Evolutionary conservation across 2,113 vertebrate genomes (phyloP).

Genomic region (Cottus gobio): DNA sequence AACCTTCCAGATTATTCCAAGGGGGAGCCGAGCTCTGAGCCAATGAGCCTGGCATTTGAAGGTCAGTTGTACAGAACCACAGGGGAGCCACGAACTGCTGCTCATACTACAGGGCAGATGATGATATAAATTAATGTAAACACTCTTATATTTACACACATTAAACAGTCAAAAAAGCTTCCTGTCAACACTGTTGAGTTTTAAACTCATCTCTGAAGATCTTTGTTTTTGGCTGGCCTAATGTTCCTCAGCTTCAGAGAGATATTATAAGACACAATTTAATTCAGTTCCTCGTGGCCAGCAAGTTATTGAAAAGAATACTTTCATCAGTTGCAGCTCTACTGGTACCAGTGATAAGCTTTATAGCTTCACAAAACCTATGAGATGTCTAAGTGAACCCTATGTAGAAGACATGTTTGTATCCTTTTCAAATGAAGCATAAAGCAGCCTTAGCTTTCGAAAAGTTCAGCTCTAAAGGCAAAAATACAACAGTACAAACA

Average conservation of each 20-base stretch:
- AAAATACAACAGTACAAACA: background rate
- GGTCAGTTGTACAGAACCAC: conserved; percentile 48
- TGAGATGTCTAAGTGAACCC: background rate
- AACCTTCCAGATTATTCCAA: conserved; percentile 61
- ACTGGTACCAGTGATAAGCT: background rate
- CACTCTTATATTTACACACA: background rate
- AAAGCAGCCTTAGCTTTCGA: background rate
- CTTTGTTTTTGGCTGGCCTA: background rate
- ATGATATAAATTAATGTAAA: conserved; percentile 7
- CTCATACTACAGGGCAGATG: conserved; percentile 21
- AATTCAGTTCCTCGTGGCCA: background rate
- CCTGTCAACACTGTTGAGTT: background rate
- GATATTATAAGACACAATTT: background rate
- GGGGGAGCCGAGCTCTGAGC: conserved; percentile 36
- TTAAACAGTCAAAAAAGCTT: conserved; percentile 3
- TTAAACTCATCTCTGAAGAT: background rate
- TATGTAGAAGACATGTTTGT: background rate
- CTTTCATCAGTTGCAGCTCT: background rate
- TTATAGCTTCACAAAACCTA: background rate
- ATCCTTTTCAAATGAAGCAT: background rate
- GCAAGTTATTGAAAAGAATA: conserved; percentile 15
- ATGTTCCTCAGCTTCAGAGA: background rate
- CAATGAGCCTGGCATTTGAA: conserved; percentile 67
- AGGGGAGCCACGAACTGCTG: conserved; percentile 2
- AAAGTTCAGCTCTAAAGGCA: background rate